Evolutionary conservation across 2,113 vertebrate genomes (phyloP).

Genomic region (Piaya cayana): DNA sequence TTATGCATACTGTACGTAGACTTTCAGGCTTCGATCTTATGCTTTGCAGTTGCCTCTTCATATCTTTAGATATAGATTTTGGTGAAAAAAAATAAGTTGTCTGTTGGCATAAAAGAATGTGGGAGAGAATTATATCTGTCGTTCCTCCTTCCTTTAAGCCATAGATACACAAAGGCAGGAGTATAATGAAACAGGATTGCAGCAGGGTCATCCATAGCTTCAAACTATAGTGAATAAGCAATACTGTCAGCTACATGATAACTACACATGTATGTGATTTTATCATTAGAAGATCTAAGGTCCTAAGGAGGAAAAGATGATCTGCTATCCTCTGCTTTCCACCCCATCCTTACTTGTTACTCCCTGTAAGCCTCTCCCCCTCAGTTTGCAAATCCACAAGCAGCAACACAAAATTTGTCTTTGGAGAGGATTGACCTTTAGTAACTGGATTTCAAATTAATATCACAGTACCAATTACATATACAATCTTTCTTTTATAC

Average conservation of each 20-base stretch:
- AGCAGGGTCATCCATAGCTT: not conserved
- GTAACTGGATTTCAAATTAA: slow-evolving; percentile 6
- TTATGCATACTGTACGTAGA: not conserved
- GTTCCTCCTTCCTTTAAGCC: not conserved
- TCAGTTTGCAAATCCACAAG: not conserved
- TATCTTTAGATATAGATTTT: not conserved
- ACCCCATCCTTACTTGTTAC: not conserved
- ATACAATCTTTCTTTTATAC: not conserved
- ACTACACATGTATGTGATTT: not conserved
- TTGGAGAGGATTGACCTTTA: slow-evolving; percentile 1
- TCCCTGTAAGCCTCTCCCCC: not conserved
- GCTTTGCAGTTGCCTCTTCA: not conserved
- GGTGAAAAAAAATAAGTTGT: rapidly evolving
- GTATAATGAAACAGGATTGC: not conserved
- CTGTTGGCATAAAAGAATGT: not conserved
- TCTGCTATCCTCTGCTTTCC: not conserved
- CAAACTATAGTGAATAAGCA: not conserved
- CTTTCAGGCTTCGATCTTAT: not conserved
- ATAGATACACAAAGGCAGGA: not conserved
- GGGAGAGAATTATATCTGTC: not conserved
- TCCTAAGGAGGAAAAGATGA: not conserved
- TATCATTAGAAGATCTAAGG: not conserved
- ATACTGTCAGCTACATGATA: not conserved
- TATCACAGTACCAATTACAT: not conserved
- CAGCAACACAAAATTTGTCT: not conserved